Evolutionary conservation across 2,888 invertebrate species (phyloP), one percentile per base, ranked within the genome.

Genomic region (Eupithecia subfuscata): DNA sequence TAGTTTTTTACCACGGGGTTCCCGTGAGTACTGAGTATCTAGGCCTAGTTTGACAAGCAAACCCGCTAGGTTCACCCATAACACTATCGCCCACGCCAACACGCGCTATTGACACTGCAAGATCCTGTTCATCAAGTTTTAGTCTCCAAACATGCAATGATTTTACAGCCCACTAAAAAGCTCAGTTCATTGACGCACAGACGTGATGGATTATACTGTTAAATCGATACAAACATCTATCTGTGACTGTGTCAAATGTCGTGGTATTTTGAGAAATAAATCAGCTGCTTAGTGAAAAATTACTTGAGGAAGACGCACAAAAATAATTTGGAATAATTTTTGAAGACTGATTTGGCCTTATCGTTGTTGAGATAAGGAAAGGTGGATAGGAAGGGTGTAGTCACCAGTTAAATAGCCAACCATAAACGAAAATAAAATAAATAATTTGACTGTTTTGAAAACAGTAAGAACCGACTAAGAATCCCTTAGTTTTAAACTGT

Each of bases 111-210:
- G 22, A 52, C 37, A 16, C 16, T 30, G 16, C 30, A 63, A 63
- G 63, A 70, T 68, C 73, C 63, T 60, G 67, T 71, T 76, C 30
- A 25, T 37, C 25, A 74, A 43, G 65, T 52, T 74, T 75, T 37
- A 69, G 64, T 74, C 75, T 80, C 77, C 77, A 75, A 74, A 69
- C 45, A 69, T 43, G 30, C 64, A 43, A 75, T 72, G 70, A 72
- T 75, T 73, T 69, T 69, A 72, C 60, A 69, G 14, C 25, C 67
- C 48, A 34, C 72, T 74, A 75, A 84, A 79, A 80, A 22, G 11
- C 81, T 84, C 86, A 88, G 88, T 86, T 88, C 88, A 87, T 86
- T 86, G 88, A 84, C 88, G 82, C 82, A 74, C 82, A 80, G 68
- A 75, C 75, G 70, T 77, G 77, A 75, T 77, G 65, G 77, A 74